A percentile compares a stretch with the other conserved stretches of the same genome.
These are phyloP conservation scores for Myopa testacea DNA, from an alignment of 2,888 invertebrate species.

Conservation along the genomic window DNA sequence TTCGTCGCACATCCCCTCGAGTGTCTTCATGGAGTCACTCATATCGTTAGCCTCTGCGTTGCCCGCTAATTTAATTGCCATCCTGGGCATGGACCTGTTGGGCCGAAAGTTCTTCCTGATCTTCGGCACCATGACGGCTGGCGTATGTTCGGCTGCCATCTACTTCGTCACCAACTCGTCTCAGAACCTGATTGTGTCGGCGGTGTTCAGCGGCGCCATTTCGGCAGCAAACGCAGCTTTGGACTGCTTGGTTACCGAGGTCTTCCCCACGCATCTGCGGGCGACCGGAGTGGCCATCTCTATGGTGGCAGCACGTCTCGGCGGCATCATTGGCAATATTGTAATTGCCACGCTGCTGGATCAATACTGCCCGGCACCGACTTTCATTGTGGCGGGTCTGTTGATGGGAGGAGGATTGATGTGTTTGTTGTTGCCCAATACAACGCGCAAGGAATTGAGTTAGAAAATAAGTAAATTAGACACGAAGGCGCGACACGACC, in stretches of 20 bases:
- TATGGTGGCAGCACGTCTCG: conserved; percentile 89
- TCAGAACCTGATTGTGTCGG: conserved; percentile 85
- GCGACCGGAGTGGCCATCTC: conserved; percentile 92
- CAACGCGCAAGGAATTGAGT: conserved; percentile 80
- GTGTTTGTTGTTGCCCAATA: conserved; percentile 90
- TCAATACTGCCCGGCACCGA: conserved; percentile 90
- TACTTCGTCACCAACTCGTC: conserved; percentile 86
- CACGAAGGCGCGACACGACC: too few relatives aligned
- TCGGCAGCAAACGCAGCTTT: conserved; percentile 91
- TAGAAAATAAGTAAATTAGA: conserved; percentile 48
- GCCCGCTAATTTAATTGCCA: conserved; percentile 86
- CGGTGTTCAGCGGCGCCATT: conserved; percentile 87
- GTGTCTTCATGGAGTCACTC: conserved; percentile 87
- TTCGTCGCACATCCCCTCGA: conserved; percentile 79
- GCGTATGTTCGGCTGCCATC: conserved; percentile 85
- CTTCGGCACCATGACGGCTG: conserved; percentile 87
- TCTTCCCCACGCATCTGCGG: conserved; percentile 90
- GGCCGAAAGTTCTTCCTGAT: conserved; percentile 82
- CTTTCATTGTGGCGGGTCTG: conserved; percentile 88
- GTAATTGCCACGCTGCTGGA: conserved; percentile 90
- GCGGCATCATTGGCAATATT: conserved; percentile 79
- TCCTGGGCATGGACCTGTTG: conserved; percentile 84
- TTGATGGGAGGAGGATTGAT: conserved; percentile 88
- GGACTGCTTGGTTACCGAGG: conserved; percentile 92
- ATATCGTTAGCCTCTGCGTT: conserved; percentile 88